Evolutionary conservation across 1,140 invertebrate genomes (phyloP).

Genomic region (Dermatophagoides farinae): DNA sequence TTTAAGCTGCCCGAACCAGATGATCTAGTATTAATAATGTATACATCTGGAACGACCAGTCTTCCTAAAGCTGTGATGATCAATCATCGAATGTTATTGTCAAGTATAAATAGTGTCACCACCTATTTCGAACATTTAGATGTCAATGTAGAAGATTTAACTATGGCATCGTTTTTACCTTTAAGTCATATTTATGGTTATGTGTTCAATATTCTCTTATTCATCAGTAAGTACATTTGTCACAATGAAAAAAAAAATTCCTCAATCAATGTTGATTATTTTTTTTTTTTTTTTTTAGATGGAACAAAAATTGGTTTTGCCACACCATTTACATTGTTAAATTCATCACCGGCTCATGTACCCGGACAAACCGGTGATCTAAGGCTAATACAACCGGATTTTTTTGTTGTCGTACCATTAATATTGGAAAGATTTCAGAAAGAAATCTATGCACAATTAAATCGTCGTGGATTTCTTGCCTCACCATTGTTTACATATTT

Average conservation of each 20-base stretch:
- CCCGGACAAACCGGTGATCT: conserved; percentile 21
- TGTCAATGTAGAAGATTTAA: conserved; percentile 8
- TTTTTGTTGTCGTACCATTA: conserved; percentile 22
- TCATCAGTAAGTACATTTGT: conserved; percentile 30
- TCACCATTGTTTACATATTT: conserved; percentile 25
- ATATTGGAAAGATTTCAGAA: conserved; percentile 31
- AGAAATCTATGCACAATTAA: conserved; percentile 32
- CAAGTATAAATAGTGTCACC: conserved; percentile 61
- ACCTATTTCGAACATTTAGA: background rate
- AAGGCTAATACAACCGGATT: conserved; percentile 20
- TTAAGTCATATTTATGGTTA: conserved; percentile 94
- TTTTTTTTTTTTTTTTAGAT: conserved; percentile 17
- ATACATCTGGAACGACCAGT: conserved; percentile 23
- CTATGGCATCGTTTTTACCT: conserved; percentile 58
- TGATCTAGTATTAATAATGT: conserved; percentile 26
- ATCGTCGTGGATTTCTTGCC: conserved; percentile 20
- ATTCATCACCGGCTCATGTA: conserved; percentile 35
- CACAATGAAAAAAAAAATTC: background rate
- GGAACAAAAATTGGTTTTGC: conserved; percentile 65
- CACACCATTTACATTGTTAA: conserved; percentile 78
- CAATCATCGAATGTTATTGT: conserved; percentile 16
- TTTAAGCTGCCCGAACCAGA: conserved; percentile 15
- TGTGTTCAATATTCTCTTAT: conserved; percentile 15
- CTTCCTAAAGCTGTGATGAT: conserved; percentile 22
- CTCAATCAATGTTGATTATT: background rate